Percentiles rank a stretch among this genome's conserved stretches.
Conservation (phyloP, 2,113 vertebrate genomes). For the Melanerpes aurifrons region DNA sequence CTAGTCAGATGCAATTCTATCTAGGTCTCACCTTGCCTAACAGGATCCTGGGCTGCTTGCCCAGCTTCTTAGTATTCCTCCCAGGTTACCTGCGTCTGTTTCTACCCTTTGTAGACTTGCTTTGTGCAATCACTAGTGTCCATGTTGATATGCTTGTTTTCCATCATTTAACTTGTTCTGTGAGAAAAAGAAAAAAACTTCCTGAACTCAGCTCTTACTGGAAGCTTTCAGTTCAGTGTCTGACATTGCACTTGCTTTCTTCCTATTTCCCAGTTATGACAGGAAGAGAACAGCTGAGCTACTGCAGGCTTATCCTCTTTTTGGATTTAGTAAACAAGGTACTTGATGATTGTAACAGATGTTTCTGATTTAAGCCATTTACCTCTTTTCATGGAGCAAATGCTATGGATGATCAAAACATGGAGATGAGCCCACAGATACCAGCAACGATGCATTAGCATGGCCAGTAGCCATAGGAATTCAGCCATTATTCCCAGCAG, state of each 20-base stretch:
- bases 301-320: slow-evolving; percentile 1
- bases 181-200: background rate
- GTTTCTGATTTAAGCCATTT: slow-evolving; percentile 55
- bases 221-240: background rate
- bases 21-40: too few species aligned
- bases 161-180: background rate
- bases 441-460: background rate
- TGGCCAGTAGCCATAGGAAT: slow-evolving; percentile 18
- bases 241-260: background rate
- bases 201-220: background rate
- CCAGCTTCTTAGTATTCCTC: too few species aligned
- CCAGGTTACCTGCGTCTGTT: too few species aligned
- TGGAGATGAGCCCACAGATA: background rate
- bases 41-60: too few species aligned
- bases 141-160: background rate
- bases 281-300: slow-evolving; percentile 40
- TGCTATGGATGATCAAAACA: background rate
- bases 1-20: too few species aligned
- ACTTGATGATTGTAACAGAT: slow-evolving; percentile 23
- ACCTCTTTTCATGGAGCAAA: slow-evolving; percentile 21
- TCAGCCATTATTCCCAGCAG: slow-evolving; percentile 12
- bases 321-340: slow-evolving; percentile 44
- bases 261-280: slow-evolving; percentile 27
- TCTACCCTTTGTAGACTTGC: too few species aligned
- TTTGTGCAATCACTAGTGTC: too few species aligned